Evolutionary conservation across 2,888 invertebrate genomes (phyloP), one percentile per base, ranked within the genome.

Genomic region (Drosophila siamana): DNA sequence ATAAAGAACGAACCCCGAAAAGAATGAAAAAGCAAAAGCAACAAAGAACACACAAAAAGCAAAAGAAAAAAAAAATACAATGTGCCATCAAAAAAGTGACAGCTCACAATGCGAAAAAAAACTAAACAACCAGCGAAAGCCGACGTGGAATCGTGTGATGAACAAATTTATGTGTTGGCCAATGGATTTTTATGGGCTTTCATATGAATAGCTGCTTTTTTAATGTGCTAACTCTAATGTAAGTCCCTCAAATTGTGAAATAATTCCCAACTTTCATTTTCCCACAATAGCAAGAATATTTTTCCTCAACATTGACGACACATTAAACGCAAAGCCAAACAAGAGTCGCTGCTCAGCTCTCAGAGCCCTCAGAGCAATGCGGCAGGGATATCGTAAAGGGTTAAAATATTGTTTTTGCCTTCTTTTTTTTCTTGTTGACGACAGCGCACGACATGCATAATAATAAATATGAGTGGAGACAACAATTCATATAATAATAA

Each of bases 381-480:
- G 4, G 5, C 43, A 2, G n/a, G 16, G 24, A 2, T 4, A 16
- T 11, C 15, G 36, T 15, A 67, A 74, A 59, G 67, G 74, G 67
- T 74, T 66, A 43, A 75, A 79, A 74, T 72, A 78, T 76, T 56
- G 60, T 66, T 68, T 68, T 66, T 62, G 16, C 30, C 11, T 52
- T 67, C 54, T 28, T 26, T 33, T 9, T n/a, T n/a, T n/a, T n/a
- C n/a, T n/a, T n/a, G n/a, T 48, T 47, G 48, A 74, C 52, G 64
- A 61, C 57, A 65, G 61, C 69, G 66, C 83, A 69, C 69, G 80
- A 75, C 83, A 69, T 70, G 86, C 88, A 82, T 82, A 87, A 85
- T 79, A 82, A 86, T 78, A 84, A 68, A 82, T 74, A 61, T 40
- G 44, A 46, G 16, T 46, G 43, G 41, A 54, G 48, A 28, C 56